phyloP scores from a whole-genome alignment of 1,140 invertebrate genomes.

The Pogonomyrmex californicus region DNA sequence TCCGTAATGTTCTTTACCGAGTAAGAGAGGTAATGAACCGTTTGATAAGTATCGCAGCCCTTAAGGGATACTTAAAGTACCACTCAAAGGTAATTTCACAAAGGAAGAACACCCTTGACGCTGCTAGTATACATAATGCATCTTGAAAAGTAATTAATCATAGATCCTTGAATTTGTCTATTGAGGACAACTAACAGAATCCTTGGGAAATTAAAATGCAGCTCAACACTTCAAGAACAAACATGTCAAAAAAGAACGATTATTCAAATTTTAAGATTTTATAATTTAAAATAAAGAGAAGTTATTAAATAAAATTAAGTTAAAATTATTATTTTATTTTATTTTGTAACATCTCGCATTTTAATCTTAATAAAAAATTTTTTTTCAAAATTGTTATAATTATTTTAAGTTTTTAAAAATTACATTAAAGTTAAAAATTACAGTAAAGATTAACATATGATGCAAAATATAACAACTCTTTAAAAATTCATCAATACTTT shows the following conservation, averaged over 20 bases:
- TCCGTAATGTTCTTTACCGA: not conserved
- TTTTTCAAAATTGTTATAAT: not conserved
- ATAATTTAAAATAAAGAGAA: not conserved
- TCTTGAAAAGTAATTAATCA: slow-evolving; percentile 65
- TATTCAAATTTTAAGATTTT: not conserved
- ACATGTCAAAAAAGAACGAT: not conserved
- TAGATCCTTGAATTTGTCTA: slow-evolving; percentile 21
- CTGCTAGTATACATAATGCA: slow-evolving; percentile 6
- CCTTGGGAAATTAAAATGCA: slow-evolving; percentile 38
- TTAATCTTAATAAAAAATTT: slow-evolving; percentile 25
- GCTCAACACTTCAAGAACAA: not conserved
- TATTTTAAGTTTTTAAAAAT: not conserved
- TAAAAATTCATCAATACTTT: not conserved
- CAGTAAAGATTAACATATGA: not conserved
- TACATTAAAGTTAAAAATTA: not conserved
- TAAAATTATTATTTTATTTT: not conserved
- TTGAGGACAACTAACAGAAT: not conserved
- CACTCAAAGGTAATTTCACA: slow-evolving; percentile 46
- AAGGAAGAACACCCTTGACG: slow-evolving; percentile 38
- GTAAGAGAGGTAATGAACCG: slow-evolving; percentile 47
- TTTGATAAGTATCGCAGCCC: slow-evolving; percentile 47
- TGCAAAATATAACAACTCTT: not conserved
- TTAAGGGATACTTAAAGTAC: slow-evolving; percentile 22
- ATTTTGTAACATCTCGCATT: not conserved
- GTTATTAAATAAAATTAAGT: not conserved